A percentile compares a stretch with the other conserved stretches of the same genome.
These are phyloP conservation scores for Acinonyx jubatus DNA, from an alignment of 2,113 vertebrate species.

Conservation along the genomic window DNA sequence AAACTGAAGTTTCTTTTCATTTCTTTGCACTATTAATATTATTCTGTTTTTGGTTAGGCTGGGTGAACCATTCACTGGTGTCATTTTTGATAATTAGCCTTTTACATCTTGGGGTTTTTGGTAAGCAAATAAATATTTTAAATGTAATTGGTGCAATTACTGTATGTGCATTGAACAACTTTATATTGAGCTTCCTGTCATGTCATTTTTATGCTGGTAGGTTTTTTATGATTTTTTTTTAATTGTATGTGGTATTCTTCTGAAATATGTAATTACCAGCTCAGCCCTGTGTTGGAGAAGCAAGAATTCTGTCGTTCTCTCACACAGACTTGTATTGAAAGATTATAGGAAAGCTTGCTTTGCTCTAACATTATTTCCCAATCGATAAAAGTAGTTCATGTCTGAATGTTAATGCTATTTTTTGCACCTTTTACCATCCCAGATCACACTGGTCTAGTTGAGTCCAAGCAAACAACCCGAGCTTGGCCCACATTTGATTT, in stretches of 20 bases:
- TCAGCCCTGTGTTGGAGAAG: conserved; percentile 79
- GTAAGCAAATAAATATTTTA: conserved; percentile 86
- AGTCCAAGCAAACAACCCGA: neutral
- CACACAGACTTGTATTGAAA: conserved; percentile 73
- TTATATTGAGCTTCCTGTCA: conserved; percentile 83
- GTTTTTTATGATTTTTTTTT: conserved; percentile 77
- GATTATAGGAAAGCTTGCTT: conserved; percentile 68
- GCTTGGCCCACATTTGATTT: neutral
- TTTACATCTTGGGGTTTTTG: conserved; percentile 82
- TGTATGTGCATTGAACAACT: conserved; percentile 79
- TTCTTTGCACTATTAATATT: conserved; percentile 77
- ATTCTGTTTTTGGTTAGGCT: conserved; percentile 79
- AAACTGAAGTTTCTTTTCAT: conserved; percentile 83
- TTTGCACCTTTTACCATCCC: neutral
- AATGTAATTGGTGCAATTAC: conserved; percentile 85
- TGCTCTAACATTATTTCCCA: conserved; percentile 56
- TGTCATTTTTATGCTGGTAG: conserved; percentile 79
- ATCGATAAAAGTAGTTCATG: conserved; percentile 47
- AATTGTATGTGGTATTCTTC: conserved; percentile 81
- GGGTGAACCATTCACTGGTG: conserved; percentile 78
- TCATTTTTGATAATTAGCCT: conserved; percentile 84
- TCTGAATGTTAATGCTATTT: conserved; percentile 57
- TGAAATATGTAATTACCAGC: conserved; percentile 81
- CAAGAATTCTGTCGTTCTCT: conserved; percentile 77
- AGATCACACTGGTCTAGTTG: neutral